Evolutionary conservation across 2,888 invertebrate species (phyloP).

Genomic region (Pseudococcus viburni): DNA sequence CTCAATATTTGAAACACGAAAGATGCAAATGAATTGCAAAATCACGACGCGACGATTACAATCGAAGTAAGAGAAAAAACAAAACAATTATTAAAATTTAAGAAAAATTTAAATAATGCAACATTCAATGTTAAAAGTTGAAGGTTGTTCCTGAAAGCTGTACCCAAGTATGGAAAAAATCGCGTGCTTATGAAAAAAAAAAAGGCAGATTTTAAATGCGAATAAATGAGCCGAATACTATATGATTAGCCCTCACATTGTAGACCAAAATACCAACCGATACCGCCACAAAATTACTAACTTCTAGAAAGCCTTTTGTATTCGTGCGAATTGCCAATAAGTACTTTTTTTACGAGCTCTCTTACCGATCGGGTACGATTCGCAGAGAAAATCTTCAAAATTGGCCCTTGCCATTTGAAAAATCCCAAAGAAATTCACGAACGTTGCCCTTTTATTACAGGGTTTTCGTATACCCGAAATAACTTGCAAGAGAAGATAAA

Average conservation of each 20-base stretch:
- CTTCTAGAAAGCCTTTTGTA: conserved; percentile 1
- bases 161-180: background rate
- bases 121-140: conserved; percentile 48
- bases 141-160: conserved; percentile 22
- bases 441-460: conserved; percentile 45
- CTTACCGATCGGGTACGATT: background rate
- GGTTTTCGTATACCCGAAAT: conserved; percentile 9
- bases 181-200: conserved; percentile 27
- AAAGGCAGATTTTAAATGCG: conserved; percentile 54
- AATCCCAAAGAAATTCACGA: conserved; percentile 1
- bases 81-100: conserved; percentile 46
- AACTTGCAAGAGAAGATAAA: conserved; percentile 5
- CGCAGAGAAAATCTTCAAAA: background rate
- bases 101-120: conserved; percentile 49
- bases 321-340: conserved; percentile 43
- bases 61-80: conserved; percentile 23
- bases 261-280: conserved; percentile 11
- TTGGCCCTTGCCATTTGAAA: background rate
- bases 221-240: conserved; percentile 47
- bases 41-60: conserved; percentile 14
- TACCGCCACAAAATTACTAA: background rate
- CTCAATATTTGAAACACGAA: conserved; percentile 24
- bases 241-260: conserved; percentile 37
- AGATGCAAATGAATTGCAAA: conserved; percentile 35
- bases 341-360: conserved; percentile 43